Base-by-base conservation (phyloP, 30 jellyfish, hydroid and myxozoan species). In the Turritopsis rubra region DNA sequence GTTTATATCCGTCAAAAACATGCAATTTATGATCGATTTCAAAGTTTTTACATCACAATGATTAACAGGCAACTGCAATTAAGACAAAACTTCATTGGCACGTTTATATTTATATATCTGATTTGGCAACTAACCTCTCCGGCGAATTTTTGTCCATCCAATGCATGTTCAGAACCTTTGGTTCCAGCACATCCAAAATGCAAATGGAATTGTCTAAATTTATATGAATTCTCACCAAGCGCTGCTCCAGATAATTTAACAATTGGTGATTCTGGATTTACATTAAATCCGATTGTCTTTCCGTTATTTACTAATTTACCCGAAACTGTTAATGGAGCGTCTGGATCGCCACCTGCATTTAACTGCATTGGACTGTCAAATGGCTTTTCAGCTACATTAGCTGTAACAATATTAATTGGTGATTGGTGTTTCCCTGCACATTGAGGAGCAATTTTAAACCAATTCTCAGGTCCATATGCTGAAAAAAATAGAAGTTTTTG, bases 131-230 rank as follows among this genome's bases (percentile, higher is more conserved):
- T 29, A 85, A 94, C 99, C 91, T 94, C 99, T n/a, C 99, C 99
- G 13, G 96, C 95, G 79, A 82, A 94, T 26, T 87, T 72, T 80
- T 86, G 72, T 8, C 99, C 99, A 53, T 94, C 97, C 31, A 94
- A 66, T 20, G 99, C 53, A 72, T 94, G 99, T 81, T 94, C 99
- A 16, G 97, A 89, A 19, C 99, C 99, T 88, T 66, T 86, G 28
- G 77, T 88, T 29, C 86, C 95, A 21, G 86, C 99, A 75, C 99
- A 95, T 0, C 97, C 96, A 81, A 89, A 89, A 77, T 95, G 99
- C 73, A 89, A 86, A 79, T 94, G 99, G 74, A 94, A 94, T 84
- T 94, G 99, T 74, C 85, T 89, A 31, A 94, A 70, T 0, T 90
- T 94, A 71, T 71, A 92, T 3, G 86, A 52, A 22, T 66, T 79